These are phyloP conservation scores for Harpalus rubripes DNA, from an alignment of 2,888 invertebrate species.

Conservation along the genomic window DNA sequence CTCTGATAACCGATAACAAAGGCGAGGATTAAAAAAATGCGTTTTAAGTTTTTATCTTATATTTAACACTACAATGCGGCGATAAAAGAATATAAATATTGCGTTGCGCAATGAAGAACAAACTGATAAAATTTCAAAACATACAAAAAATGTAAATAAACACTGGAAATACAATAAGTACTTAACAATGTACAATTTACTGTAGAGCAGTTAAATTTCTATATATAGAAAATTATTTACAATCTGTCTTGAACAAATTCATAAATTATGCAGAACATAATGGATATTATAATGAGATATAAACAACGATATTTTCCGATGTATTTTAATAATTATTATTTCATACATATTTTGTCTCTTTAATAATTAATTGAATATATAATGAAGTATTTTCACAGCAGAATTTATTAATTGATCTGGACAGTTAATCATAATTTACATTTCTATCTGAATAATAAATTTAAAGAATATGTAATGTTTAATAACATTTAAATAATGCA, in stretches of 20 bases:
- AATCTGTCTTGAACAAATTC: background rate
- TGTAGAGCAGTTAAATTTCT: slow-evolving; percentile 9
- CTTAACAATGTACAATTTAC: background rate
- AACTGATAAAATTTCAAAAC: slow-evolving; percentile 20
- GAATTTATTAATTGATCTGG: background rate
- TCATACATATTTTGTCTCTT: background rate
- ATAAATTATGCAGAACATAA: slow-evolving; percentile 6
- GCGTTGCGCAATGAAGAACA: slow-evolving; percentile 9
- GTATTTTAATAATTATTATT: slow-evolving; percentile 18
- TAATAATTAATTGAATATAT: background rate
- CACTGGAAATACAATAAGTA: background rate
- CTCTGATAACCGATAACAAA: slow-evolving; percentile 16
- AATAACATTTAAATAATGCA: too few species aligned
- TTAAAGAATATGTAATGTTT: too few species aligned
- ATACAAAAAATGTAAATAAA: slow-evolving; percentile 11
- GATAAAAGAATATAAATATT: slow-evolving; percentile 19
- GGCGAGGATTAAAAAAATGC: slow-evolving; percentile 15
- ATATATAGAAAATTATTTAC: slow-evolving; percentile 27
- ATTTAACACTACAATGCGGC: background rate
- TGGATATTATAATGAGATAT: slow-evolving; percentile 18
- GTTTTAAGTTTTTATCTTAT: slow-evolving; percentile 9
- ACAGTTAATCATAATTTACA: too few species aligned
- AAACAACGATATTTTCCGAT: background rate
- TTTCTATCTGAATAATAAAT: too few species aligned
- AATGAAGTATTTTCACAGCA: background rate